phyloP scores from a whole-genome alignment of 2,888 invertebrate genomes.

The Scaptomyza tumidula region DNA sequence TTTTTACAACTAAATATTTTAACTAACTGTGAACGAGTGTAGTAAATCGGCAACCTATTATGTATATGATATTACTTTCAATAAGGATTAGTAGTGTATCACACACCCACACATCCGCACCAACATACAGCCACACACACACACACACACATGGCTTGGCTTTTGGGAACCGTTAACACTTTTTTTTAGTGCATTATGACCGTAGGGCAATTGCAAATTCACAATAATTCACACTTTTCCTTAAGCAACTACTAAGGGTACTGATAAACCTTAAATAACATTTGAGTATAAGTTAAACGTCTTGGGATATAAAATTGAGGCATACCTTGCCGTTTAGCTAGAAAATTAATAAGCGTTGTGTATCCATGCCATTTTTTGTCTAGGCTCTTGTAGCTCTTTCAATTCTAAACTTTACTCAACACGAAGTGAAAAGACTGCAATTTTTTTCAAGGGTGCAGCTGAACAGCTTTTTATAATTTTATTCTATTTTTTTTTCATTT shows the following conservation, averaged over 20 bases:
- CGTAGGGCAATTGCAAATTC: constrained; percentile 52
- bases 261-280: not conserved
- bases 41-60: no score
- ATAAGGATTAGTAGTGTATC: no score
- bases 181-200: constrained; percentile 31
- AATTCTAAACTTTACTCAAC: not conserved
- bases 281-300: not conserved
- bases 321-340: no score
- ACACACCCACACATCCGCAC: no score
- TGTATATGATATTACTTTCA: no score
- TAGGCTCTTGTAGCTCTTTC: not conserved
- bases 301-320: not conserved
- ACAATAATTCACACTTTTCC: constrained; percentile 69
- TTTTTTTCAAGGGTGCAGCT: not conserved
- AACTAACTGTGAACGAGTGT: no score
- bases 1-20: no score
- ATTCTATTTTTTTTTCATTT: not conserved
- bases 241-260: constrained; percentile 53
- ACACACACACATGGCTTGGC: no score
- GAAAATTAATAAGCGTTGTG: not conserved
- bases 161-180: not conserved
- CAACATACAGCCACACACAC: no score
- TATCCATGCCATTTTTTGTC: not conserved
- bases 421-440: not conserved
- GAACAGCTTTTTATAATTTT: not conserved